Base-by-base conservation (phyloP, 1,140 invertebrate genomes). In the Euborellia annulipes region DNA sequence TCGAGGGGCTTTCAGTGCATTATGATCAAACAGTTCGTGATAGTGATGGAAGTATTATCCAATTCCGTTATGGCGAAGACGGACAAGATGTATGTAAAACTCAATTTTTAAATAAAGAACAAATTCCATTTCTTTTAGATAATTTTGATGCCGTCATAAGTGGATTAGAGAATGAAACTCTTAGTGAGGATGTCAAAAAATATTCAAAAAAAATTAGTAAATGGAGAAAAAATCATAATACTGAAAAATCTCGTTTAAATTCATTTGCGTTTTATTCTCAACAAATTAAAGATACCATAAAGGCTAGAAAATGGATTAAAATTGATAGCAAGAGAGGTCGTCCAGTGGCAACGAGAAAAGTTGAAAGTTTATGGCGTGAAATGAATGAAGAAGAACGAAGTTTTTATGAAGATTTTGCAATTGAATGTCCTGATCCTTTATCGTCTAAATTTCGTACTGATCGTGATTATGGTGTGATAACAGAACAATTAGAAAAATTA, bases 1-100 rank as follows among this genome's bases (percentile, higher is more conserved):
- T 99, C 19, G 96, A 99, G 72, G 94, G 94, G 9, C 56, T 99
- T 2, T 74, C 71, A 36, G 79, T 97, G 0, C 72, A 79, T 37
- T 98, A 98, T 61, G 95, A 98, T 63, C 68, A 82, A 52, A 97
- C 93, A 2, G 94, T 98, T 0, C 71, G 95, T 46, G 94, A 99
- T 63, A 82, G 81, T 50, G 95, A 98, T 65, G 81, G 83, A 20
- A 85, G 80, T 61, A 73, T 99, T n/a, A 75, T 99, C 8, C 51
- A 79, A 69, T 93, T 89, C 61, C 69, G 79, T n/a, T 99, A 98
- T 61, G 96, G 96, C 2, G 95, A 98, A 71, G 96, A 99, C 69
- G 92, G 94, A 1, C 66, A 98, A 38, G 95, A 98, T 61, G 79
- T 97, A 38, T 64, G 76, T 0, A 89, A 87, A 62, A 79, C 81